Evolutionary conservation across 2,113 vertebrate species (phyloP).

Genomic region (Oceanites oceanicus): DNA sequence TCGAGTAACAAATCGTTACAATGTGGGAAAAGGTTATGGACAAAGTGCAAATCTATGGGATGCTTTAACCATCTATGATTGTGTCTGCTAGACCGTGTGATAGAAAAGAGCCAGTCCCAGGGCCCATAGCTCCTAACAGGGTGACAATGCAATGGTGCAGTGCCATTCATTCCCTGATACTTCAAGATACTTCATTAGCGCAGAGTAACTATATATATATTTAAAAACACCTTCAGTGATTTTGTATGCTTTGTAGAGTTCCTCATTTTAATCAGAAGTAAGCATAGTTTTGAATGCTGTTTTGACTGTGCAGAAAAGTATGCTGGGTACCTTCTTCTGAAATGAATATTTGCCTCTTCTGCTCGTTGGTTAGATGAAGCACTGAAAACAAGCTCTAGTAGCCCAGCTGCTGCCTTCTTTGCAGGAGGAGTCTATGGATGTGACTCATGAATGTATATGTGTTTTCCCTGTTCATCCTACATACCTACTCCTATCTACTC

Average conservation of each 20-base stretch:
- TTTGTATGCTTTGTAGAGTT: neutral
- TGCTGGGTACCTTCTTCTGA: neutral
- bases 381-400: neutral
- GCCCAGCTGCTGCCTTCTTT: neutral
- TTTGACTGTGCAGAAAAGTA: neutral
- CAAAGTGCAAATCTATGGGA: neutral
- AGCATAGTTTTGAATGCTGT: neutral
- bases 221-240: neutral
- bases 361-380: neutral
- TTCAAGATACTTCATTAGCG: neutral
- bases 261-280: neutral
- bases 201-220: neutral
- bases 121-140: neutral
- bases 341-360: neutral
- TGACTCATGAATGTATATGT: neutral
- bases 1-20: slow-evolving; percentile 18
- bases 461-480: neutral
- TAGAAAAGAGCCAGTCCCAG: neutral
- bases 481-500: neutral
- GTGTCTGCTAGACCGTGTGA: neutral
- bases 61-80: neutral
- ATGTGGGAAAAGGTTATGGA: neutral
- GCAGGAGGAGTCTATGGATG: neutral
- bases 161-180: neutral
- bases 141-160: neutral